A percentile compares a stretch with the other conserved stretches of the same genome.
Conservation (phyloP, 2,797 vertebrate species). For the Muscicapa comitata region DNA sequence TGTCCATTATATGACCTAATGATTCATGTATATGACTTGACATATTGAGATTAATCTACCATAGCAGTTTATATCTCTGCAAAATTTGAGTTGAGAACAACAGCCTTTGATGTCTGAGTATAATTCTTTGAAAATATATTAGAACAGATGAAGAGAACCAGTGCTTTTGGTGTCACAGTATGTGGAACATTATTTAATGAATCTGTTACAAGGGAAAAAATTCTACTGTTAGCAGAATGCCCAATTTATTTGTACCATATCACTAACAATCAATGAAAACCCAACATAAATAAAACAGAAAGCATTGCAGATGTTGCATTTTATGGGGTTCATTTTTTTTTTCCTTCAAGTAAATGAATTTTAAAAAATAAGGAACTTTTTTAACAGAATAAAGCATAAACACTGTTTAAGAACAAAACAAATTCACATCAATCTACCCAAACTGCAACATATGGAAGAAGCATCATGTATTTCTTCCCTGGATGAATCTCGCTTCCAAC, state of each 20-base stretch:
- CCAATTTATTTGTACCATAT: neutral
- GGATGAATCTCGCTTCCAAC: neutral
- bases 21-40: neutral
- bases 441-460: neutral
- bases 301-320: neutral
- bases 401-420: neutral
- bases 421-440: neutral
- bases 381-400: neutral
- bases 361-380: neutral
- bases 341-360: neutral
- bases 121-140: conserved; percentile 1
- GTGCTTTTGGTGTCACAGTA: neutral
- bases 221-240: neutral
- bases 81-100: neutral
- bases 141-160: neutral
- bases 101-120: neutral
- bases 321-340: neutral
- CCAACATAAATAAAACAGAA: neutral
- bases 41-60: conserved; percentile 30
- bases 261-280: neutral
- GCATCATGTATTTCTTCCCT: neutral
- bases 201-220: neutral
- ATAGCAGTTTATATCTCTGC: neutral
- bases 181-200: neutral
- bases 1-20: conserved; percentile 9